Evolutionary conservation across 2,113 vertebrate genomes (phyloP).

Genomic region (Pitta sordida): DNA sequence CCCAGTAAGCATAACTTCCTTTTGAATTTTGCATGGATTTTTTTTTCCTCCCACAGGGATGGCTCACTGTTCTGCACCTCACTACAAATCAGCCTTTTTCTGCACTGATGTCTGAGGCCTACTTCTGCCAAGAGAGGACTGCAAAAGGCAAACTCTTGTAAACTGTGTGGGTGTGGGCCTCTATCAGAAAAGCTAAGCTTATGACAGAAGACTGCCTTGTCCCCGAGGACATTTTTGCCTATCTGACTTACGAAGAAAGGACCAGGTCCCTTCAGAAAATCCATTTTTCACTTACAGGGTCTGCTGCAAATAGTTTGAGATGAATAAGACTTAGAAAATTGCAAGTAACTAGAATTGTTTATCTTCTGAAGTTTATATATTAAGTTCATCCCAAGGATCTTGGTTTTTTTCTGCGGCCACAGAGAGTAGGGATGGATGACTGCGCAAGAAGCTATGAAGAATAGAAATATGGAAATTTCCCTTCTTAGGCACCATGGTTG

Average conservation of each 20-base stretch:
- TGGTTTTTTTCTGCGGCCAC: neutral
- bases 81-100: neutral
- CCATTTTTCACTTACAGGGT: neutral
- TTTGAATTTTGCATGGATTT: slow-evolving; percentile 24
- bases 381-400: neutral
- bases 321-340: neutral
- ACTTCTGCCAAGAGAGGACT: neutral
- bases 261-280: neutral
- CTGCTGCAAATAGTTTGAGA: neutral
- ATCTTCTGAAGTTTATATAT: neutral
- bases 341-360: neutral
- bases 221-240: neutral
- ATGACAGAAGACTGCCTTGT: neutral
- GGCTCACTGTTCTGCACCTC: neutral
- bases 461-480: neutral
- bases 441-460: neutral
- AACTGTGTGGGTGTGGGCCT: neutral
- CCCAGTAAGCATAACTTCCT: neutral
- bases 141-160: neutral
- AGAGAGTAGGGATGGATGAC: neutral
- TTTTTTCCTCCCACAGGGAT: neutral
- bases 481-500: neutral
- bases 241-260: neutral
- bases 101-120: neutral
- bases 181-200: neutral